These are phyloP conservation scores for Psittacula cyanocephala DNA, from an alignment of 2,113 vertebrate genomes.

Conservation along the genomic window DNA sequence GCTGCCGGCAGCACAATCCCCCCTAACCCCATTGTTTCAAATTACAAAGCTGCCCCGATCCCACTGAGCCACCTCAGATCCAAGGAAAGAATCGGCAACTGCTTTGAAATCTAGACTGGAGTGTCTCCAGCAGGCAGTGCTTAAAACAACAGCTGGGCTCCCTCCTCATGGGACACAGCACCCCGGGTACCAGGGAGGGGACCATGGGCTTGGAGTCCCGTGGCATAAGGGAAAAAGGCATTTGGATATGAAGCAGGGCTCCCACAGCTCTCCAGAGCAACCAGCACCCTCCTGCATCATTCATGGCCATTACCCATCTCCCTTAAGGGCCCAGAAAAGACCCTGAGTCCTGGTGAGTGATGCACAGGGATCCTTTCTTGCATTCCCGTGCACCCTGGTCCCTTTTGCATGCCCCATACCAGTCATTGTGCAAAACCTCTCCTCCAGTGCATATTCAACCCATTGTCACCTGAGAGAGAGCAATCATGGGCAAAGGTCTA, in stretches of 20 bases:
- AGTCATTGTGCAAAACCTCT: accelerated
- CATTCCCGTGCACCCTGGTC: background rate
- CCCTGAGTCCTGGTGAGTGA: background rate
- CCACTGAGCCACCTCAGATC: constrained; percentile 44
- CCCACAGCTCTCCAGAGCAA: background rate
- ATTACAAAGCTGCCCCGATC: constrained; percentile 44
- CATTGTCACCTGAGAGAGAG: background rate
- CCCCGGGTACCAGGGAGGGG: background rate
- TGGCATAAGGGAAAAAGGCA: background rate
- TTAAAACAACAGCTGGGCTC: constrained; percentile 45
- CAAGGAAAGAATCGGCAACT: background rate
- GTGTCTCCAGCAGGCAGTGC: constrained; percentile 30
- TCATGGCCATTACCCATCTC: accelerated
- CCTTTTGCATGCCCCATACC: accelerated
- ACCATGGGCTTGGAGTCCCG: background rate
- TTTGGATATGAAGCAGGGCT: background rate
- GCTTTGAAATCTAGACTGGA: constrained; percentile 64
- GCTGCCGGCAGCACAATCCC: accelerated
- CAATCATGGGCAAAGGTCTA: background rate
- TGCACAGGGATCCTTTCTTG: background rate
- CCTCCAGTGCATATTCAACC: background rate
- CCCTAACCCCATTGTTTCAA: constrained; percentile 50
- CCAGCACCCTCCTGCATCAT: background rate
- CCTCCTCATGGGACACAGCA: background rate
- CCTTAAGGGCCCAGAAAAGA: background rate